Evolutionary conservation across 2,888 invertebrate species (phyloP).

Genomic region (Eueremaeus valkanovi): DNA sequence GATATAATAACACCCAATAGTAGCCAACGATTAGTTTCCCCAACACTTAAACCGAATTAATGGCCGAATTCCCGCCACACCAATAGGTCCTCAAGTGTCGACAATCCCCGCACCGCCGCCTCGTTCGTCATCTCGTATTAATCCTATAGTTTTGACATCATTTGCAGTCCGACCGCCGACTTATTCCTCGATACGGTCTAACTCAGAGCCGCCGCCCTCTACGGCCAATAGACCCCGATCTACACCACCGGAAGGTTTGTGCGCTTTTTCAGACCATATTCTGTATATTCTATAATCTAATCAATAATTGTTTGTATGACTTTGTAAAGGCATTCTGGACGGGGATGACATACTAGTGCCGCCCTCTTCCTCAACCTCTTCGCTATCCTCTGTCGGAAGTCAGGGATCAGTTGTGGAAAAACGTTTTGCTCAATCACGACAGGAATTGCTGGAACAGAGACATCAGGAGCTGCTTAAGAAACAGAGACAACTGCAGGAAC

Average conservation of each 20-base stretch:
- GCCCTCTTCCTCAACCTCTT: constrained; percentile 44
- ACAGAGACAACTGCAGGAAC: constrained; percentile 82
- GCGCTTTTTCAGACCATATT: no score
- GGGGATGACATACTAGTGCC: constrained; percentile 39
- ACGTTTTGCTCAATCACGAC: constrained; percentile 48
- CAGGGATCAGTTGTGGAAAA: constrained; percentile 40
- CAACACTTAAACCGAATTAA: constrained; percentile 27
- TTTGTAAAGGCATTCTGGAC: constrained; percentile 9
- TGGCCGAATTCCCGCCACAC: constrained; percentile 30
- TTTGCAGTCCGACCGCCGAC: constrained; percentile 66
- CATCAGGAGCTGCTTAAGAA: constrained; percentile 83
- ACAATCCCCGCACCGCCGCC: constrained; percentile 43
- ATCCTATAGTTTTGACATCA: constrained; percentile 38
- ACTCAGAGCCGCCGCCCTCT: constrained; percentile 60
- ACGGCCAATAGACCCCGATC: constrained; percentile 54
- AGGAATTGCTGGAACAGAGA: constrained; percentile 66
- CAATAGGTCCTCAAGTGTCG: constrained; percentile 46
- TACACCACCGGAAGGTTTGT: constrained; percentile 40
- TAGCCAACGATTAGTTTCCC: neutral
- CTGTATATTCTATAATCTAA: no score
- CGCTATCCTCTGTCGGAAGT: constrained; percentile 39
- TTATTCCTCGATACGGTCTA: constrained; percentile 62
- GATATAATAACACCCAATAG: neutral
- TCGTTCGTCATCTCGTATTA: constrained; percentile 42
- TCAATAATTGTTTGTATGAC: neutral